Base-by-base conservation (phyloP, 2,888 invertebrate species). In the Caenorhabditis panamensis region DNA sequence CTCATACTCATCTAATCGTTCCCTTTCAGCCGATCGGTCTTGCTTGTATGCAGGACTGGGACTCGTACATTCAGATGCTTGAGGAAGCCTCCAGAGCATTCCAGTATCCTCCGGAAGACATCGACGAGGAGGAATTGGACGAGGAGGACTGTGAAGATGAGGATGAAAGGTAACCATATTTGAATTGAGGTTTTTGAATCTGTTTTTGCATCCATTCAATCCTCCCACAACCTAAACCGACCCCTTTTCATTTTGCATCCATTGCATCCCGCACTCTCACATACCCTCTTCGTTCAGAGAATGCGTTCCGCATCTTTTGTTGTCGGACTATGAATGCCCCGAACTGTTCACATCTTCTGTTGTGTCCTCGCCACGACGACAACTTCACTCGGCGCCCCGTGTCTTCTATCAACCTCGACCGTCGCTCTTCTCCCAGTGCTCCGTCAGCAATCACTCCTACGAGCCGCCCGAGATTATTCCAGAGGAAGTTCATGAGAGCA, bases 31-130 rank as follows among this genome's bases (percentile, higher is more conserved):
- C 89, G 18, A 84, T 87, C 44, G 90, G 89, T 41, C 64, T 90
- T 49, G 87, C 88, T 0, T 88, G 87, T 68, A 88, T 89, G 88
- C 89, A 90, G 64, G 87, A 87, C 51, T 90, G 90, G 90, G 88
- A 88, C 58, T 88, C 89, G 22, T 89, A 88, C 71, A 86, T 87
- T 37, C 85, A 85, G 73, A 88, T 89, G 88, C 75, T 89, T 36
- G 89, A 89, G 51, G 89, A 89, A 58, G 73, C 79, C 13, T 79
- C 79, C 4, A 58, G 69, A 22, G 13, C 58, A 18, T 79, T 75
- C 64, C 64, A 79, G 53, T 73, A 73, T 41, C 62, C 79, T 13
- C 53, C 61, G 11, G 75, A 75, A 61, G 79, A 78, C 24, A 68
- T 62, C 13, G 69, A 69, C 24, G 69, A 69, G 22, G 66, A 64